These are phyloP conservation scores for Dicycla oo DNA, from an alignment of 2,888 invertebrate species.

Conservation along the genomic window DNA sequence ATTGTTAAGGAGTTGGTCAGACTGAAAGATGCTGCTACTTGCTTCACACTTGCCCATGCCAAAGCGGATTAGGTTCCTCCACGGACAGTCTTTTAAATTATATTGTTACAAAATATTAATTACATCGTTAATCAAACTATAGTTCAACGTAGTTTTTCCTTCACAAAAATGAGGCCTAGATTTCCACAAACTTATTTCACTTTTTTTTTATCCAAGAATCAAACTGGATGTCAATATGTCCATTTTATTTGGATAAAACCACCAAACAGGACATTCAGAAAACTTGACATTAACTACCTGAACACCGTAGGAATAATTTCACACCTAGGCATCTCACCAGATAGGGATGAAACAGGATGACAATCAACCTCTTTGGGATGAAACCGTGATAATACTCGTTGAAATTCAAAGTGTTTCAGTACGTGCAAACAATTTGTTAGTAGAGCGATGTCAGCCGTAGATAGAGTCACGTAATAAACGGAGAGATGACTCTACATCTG, in stretches of 20 bases:
- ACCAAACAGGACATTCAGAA: background rate
- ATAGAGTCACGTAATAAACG: slow-evolving; percentile 61
- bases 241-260: background rate
- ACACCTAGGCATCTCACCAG: background rate
- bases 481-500: slow-evolving; percentile 30
- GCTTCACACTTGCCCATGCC: background rate
- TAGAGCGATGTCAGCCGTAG: slow-evolving; percentile 30
- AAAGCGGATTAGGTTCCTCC: background rate
- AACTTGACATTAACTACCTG: background rate
- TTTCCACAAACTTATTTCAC: too few relatives aligned
- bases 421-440: slow-evolving; percentile 61
- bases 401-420: slow-evolving; percentile 51
- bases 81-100: too few relatives aligned
- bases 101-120: background rate
- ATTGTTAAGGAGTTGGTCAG: background rate
- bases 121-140: background rate
- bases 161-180: background rate
- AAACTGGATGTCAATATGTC: background rate
- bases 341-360: background rate
- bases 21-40: background rate
- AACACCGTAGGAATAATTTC: background rate
- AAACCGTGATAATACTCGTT: slow-evolving; percentile 28
- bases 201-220: too few relatives aligned
- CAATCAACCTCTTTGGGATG: slow-evolving; percentile 16
- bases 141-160: background rate